A percentile compares a stretch with the other conserved stretches of the same genome.
Evolutionary conservation across 2,888 invertebrate species (phyloP).

Genomic region (Mycalesis mineus): DNA sequence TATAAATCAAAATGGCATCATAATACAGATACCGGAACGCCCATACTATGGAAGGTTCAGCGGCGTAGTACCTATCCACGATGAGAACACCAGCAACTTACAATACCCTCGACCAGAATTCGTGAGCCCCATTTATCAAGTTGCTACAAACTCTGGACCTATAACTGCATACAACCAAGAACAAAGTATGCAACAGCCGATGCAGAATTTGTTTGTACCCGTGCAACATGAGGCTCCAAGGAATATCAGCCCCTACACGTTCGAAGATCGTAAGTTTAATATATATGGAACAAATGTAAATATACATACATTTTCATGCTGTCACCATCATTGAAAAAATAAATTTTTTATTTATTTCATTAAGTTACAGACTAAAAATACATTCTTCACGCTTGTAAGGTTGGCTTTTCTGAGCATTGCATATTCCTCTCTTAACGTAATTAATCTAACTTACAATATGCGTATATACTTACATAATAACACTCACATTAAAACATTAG

Average conservation of each 20-base stretch:
- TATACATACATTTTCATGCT: too few species aligned
- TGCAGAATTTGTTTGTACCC: conserved; percentile 37
- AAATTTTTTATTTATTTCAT: too few species aligned
- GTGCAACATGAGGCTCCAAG: conserved; percentile 35
- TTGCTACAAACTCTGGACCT: conserved; percentile 19
- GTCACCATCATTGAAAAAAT: too few species aligned
- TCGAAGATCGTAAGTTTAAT: conserved; percentile 40
- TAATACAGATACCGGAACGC: conserved; percentile 39
- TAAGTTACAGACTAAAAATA: too few species aligned
- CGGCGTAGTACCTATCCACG: conserved; percentile 33
- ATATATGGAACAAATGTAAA: too few species aligned
- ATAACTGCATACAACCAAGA: conserved; percentile 26
- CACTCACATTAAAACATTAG: too few species aligned
- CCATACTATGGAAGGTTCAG: conserved; percentile 37
- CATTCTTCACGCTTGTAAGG: too few species aligned
- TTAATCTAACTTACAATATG: too few species aligned
- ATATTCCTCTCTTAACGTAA: too few species aligned
- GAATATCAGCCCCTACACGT: conserved; percentile 38
- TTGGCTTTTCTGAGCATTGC: too few species aligned
- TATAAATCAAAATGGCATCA: conserved; percentile 38
- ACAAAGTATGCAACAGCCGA: conserved; percentile 26
- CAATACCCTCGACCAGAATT: conserved; percentile 35
- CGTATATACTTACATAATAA: too few species aligned
- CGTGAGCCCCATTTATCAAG: conserved; percentile 30
- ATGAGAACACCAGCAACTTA: conserved; percentile 34